Evolutionary conservation across 2,797 vertebrate species (phyloP).

Genomic region (Sciurus vulgaris): DNA sequence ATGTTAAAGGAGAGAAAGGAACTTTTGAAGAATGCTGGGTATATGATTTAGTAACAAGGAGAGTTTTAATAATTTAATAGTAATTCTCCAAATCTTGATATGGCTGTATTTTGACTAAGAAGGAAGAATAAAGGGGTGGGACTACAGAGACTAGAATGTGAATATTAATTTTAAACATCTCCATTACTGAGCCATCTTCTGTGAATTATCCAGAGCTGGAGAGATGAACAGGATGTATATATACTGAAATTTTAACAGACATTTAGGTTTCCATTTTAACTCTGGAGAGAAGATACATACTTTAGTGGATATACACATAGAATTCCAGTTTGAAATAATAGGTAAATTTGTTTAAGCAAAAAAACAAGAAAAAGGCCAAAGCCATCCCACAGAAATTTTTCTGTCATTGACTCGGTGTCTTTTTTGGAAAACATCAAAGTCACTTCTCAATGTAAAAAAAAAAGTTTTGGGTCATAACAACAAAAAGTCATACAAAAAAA

Average conservation of each 20-base stretch:
- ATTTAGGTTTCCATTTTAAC: neutral
- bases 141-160: neutral
- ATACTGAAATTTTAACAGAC: neutral
- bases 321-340: neutral
- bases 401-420: neutral
- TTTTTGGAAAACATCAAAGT: constrained; percentile 21
- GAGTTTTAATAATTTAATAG: neutral
- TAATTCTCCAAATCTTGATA: neutral
- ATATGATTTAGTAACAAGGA: neutral
- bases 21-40: neutral
- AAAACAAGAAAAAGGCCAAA: neutral
- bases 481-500: neutral
- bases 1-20: neutral
- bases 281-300: neutral
- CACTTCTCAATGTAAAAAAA: neutral
- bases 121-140: neutral
- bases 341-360: neutral
- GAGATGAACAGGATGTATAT: rapidly evolving
- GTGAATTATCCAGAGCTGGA: neutral
- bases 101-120: neutral
- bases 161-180: neutral
- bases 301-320: neutral
- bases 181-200: neutral
- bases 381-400: neutral
- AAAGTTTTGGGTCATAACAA: neutral